Base-by-base conservation (phyloP, 1,140 invertebrate species). In the Brachionus paranguensis region DNA sequence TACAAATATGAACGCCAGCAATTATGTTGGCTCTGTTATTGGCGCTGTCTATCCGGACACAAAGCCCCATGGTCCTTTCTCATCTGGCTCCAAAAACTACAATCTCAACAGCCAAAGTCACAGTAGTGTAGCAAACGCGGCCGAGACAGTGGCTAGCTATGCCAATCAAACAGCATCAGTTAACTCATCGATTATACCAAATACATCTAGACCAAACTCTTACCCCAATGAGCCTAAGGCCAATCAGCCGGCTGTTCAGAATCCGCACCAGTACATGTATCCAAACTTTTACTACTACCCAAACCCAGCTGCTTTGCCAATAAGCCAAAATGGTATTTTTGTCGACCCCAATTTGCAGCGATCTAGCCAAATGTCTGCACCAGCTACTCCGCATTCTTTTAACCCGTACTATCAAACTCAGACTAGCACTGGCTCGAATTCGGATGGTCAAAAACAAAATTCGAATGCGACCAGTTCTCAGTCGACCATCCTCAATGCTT, bases 131-230 rank as follows among this genome's bases (percentile, higher is more conserved):
- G 17, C 72, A 11, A 47, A 45, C 11, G 72, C 72, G 7, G 72
- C 72, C 24, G 43, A 76, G 17, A 41, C 72, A 24, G 47, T 47
- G 11, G 72, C 72, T n/a, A 76, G 27, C 33, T 76, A 50, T 76
- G 72, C 43, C 12, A 76, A 76, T 50, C 72, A 76, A 76, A 50
- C 72, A 29, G 72, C 72, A 50, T 76, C 72, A 17, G 72, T 76
- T 5, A 76, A 76, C 47, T 76, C 72, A 10, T 50, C 41, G 14
- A 50, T 47, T 3, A 76, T 74, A 43, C 70, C 47, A 76, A 76
- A 50, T 29, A 47, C 43, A 14, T 20, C 43, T 53, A 50, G 11
- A 3, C 37, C 70, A 2, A 76, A 76, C 27, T 37, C 45, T 1
- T 76, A 76, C 33, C 10, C 72, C 0, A 47, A 27, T 27, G 72